phyloP scores from a whole-genome alignment of 2,797 vertebrate species.

The Nannoperca obscura region DNA sequence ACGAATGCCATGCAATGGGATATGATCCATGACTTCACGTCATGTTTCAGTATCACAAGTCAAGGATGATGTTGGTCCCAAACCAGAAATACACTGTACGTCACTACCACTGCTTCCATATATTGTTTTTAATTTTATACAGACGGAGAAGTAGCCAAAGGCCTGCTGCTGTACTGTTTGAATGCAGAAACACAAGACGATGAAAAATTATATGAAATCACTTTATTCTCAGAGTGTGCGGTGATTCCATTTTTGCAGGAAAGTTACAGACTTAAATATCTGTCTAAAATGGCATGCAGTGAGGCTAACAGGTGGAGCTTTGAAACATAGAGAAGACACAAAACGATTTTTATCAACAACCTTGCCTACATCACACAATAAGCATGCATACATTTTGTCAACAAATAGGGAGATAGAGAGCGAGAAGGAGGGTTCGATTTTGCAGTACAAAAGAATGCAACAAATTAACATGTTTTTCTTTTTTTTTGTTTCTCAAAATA shows the following conservation, averaged over 20 bases:
- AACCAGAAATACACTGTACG: slow-evolving; percentile 32
- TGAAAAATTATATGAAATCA: slow-evolving; percentile 89
- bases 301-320: slow-evolving; percentile 87
- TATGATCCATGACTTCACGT: slow-evolving; percentile 31
- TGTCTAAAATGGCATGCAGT: slow-evolving; percentile 93
- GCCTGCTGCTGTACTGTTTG: slow-evolving; percentile 26
- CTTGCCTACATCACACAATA: slow-evolving; percentile 84
- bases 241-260: slow-evolving; percentile 94
- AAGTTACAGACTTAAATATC: slow-evolving; percentile 87
- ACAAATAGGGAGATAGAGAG: slow-evolving; percentile 73
- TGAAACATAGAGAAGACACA: slow-evolving; percentile 87
- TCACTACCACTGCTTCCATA: slow-evolving; percentile 25
- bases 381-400: slow-evolving; percentile 89
- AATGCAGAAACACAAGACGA: slow-evolving; percentile 83
- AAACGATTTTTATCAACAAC: slow-evolving; percentile 83
- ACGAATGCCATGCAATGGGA: slow-evolving; percentile 58
- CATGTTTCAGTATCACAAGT: slow-evolving; percentile 45
- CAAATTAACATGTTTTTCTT: slow-evolving; percentile 68
- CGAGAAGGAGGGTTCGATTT: slow-evolving; percentile 66
- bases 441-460: slow-evolving; percentile 86
- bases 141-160: slow-evolving; percentile 27
- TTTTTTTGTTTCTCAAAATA: slow-evolving; percentile 66
- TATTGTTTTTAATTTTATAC: slow-evolving; percentile 35
- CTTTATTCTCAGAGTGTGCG: slow-evolving; percentile 90
- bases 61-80: slow-evolving; percentile 19